Percentiles rank a stretch among this genome's conserved stretches.
Evolutionary conservation across 2,888 invertebrate genomes (phyloP).

Genomic region (Eupsilia transversa): DNA sequence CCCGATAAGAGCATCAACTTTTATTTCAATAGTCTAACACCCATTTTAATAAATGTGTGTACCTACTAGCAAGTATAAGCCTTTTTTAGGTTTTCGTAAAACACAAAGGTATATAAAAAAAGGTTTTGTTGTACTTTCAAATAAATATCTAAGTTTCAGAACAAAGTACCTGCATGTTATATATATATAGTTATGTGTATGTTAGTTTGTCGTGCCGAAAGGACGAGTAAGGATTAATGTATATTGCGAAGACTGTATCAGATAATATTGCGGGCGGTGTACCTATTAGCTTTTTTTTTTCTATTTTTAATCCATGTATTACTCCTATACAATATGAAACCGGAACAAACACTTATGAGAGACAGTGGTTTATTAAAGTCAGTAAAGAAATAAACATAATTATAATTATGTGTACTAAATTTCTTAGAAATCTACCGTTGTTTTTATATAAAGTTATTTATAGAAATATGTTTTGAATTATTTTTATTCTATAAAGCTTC

Average conservation of each 20-base stretch:
- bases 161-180: constrained; percentile 1
- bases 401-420: neutral
- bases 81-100: constrained; percentile 33
- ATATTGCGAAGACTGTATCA: constrained; percentile 19
- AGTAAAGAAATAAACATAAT: neutral
- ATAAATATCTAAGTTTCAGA: constrained; percentile 20
- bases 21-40: constrained; percentile 35
- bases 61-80: constrained; percentile 16
- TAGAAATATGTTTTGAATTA: neutral
- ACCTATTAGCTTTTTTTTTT: constrained; percentile 19
- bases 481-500: neutral
- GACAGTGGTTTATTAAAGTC: neutral
- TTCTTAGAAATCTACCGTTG: neutral
- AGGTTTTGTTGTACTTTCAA: constrained; percentile 43
- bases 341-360: neutral
- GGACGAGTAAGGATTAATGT: constrained; percentile 38
- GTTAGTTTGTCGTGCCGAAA: constrained; percentile 35
- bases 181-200: neutral
- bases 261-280: constrained; percentile 13
- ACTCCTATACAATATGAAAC: neutral
- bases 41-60: constrained; percentile 44
- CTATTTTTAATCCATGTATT: constrained; percentile 29
- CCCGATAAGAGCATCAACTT: constrained; percentile 36
- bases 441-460: neutral
- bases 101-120: constrained; percentile 44